Conservation (phyloP, 1,140 invertebrate genomes). For the Trichogramma pretiosum region DNA sequence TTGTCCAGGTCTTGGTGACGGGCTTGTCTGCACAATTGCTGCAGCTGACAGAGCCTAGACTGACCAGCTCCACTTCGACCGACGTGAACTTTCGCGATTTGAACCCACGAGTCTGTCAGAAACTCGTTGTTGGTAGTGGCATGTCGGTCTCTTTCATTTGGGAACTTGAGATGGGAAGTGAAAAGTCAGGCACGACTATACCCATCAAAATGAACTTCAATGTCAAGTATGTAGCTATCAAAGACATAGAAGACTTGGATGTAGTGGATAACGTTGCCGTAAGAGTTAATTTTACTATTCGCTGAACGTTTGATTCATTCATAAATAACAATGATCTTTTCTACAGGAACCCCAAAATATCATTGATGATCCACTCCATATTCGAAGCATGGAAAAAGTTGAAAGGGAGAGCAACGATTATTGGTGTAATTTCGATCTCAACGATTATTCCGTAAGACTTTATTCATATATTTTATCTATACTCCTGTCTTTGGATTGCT, state of each 20-base stretch:
- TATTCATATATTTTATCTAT: no score
- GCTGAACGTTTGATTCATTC: not conserved
- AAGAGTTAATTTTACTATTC: not conserved
- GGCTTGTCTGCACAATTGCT: constrained; percentile 54
- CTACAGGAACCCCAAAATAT: constrained; percentile 7
- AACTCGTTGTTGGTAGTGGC: constrained; percentile 54
- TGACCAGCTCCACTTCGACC: constrained; percentile 46
- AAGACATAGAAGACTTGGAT: constrained; percentile 41
- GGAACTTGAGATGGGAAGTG: constrained; percentile 61
- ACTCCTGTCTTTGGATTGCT: no score
- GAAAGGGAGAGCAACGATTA: constrained; percentile 41
- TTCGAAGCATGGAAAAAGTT: constrained; percentile 33
- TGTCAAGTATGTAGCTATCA: constrained; percentile 52
- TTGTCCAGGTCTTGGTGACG: constrained; percentile 67
- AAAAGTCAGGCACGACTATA: constrained; percentile 45
- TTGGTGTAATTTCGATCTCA: constrained; percentile 51
- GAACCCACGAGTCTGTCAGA: constrained; percentile 52
- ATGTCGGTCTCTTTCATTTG: constrained; percentile 74
- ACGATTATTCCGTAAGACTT: constrained; percentile 58
- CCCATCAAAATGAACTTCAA: constrained; percentile 63
- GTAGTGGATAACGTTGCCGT: constrained; percentile 5
- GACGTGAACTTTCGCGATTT: constrained; percentile 54
- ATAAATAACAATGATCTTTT: no score
- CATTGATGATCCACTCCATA: constrained; percentile 42
- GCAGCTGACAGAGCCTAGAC: constrained; percentile 49